A percentile compares a stretch with the other conserved stretches of the same genome.
phyloP scores from a whole-genome alignment of 2,797 vertebrate species.

The Astyanax mexicanus region DNA sequence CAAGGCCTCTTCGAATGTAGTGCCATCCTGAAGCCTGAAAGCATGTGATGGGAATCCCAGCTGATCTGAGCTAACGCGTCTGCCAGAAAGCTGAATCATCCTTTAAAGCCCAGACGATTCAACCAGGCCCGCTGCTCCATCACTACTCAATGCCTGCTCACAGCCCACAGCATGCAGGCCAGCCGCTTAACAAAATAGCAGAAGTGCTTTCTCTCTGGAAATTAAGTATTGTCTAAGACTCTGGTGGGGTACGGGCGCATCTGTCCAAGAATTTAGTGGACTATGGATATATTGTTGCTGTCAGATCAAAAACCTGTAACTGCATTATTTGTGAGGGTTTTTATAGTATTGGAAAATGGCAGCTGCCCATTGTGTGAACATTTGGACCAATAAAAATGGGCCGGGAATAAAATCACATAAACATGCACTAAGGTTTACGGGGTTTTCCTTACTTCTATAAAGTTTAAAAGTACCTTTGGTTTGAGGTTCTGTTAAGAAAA shows the following conservation, averaged over 20 bases:
- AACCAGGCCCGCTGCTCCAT: conserved; percentile 48
- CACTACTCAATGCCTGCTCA: conserved; percentile 23
- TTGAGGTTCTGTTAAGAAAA: too few species aligned
- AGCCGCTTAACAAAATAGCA: conserved; percentile 3
- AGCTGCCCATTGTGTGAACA: neutral
- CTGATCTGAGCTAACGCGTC: conserved; percentile 70
- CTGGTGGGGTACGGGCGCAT: too few species aligned
- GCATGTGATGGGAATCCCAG: conserved; percentile 73
- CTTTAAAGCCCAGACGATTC: conserved; percentile 57
- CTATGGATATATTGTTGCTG: neutral
- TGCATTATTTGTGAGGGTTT: neutral
- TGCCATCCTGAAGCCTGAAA: conserved; percentile 63
- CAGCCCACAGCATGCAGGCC: conserved; percentile 39
- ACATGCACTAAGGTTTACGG: too few species aligned
- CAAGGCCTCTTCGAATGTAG: conserved; percentile 58
- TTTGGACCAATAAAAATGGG: neutral
- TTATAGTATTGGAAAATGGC: neutral
- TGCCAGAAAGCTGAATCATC: conserved; percentile 69
- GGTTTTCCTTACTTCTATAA: too few species aligned
- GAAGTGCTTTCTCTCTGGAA: neutral
- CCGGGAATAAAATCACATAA: too few species aligned
- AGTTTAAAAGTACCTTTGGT: too few species aligned
- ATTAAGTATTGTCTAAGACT: neutral
- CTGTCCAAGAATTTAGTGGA: conserved; percentile 1
- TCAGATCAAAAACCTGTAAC: neutral